Conservation (phyloP, 2,113 vertebrate species). For the Poeciliopsis occidentalis region DNA sequence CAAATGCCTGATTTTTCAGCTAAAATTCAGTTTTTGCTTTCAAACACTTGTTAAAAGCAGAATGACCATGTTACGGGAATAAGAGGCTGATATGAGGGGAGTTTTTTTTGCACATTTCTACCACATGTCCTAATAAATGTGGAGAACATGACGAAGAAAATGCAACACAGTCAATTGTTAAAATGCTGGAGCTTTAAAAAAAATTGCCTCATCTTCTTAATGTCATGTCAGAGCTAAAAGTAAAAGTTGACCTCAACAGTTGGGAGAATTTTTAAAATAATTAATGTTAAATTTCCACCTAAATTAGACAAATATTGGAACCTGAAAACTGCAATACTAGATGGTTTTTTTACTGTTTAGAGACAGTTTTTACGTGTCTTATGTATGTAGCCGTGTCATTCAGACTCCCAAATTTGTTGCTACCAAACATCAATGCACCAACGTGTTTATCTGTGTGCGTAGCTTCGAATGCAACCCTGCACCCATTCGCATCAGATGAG, state of each 20-base stretch:
- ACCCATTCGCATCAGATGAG: constrained; percentile 19
- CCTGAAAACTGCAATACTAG: background rate
- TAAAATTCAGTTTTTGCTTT: too few relatives aligned
- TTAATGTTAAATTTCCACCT: background rate
- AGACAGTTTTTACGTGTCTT: constrained; percentile 42
- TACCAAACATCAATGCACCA: constrained; percentile 16
- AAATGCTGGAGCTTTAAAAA: too few relatives aligned
- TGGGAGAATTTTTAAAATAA: background rate
- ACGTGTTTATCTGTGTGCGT: background rate
- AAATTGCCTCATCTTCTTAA: background rate
- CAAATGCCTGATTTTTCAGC: too few relatives aligned
- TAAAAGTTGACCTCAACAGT: background rate
- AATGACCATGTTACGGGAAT: background rate
- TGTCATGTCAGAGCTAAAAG: background rate
- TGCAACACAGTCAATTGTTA: too few relatives aligned
- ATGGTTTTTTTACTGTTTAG: background rate
- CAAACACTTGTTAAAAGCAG: too few relatives aligned
- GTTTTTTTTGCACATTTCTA: background rate
- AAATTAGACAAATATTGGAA: background rate
- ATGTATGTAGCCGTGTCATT: constrained; percentile 13
- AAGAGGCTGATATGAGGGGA: background rate
- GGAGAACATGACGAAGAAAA: too few relatives aligned
- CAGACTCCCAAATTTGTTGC: constrained; percentile 7
- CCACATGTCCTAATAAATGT: too few relatives aligned
- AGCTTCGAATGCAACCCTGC: constrained; percentile 22